These are phyloP conservation scores for Cnemophilus loriae DNA, from an alignment of 2,113 vertebrate species.

Conservation along the genomic window DNA sequence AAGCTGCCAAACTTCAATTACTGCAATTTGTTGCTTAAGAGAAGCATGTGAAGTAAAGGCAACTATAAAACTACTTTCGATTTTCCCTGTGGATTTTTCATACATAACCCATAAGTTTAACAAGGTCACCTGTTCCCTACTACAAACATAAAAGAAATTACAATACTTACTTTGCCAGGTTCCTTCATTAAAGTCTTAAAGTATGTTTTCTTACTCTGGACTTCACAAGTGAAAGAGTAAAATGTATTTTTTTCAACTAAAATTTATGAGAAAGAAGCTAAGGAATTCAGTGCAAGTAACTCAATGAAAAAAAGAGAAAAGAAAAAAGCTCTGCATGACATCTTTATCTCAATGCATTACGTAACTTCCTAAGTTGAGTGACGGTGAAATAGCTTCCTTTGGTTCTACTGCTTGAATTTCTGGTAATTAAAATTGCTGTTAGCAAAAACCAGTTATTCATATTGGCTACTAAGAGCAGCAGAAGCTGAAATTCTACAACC, in stretches of 20 bases:
- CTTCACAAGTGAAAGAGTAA: slow-evolving; percentile 3
- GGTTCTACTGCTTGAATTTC: background rate
- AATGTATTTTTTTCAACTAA: background rate
- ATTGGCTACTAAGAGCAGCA: background rate
- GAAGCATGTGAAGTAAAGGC: slow-evolving; percentile 38
- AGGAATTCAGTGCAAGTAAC: background rate
- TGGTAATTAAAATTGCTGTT: background rate
- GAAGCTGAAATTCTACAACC: background rate
- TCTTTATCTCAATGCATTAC: background rate
- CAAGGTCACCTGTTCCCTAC: background rate
- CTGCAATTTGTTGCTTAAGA: slow-evolving; percentile 20
- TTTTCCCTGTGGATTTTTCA: slow-evolving; percentile 22
- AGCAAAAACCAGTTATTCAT: background rate
- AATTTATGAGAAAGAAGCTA: background rate
- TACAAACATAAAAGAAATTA: slow-evolving; percentile 9
- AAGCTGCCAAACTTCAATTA: slow-evolving; percentile 49
- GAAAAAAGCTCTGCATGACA: background rate
- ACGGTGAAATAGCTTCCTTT: background rate
- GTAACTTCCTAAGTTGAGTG: background rate
- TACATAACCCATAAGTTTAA: background rate
- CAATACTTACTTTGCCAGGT: slow-evolving; percentile 28
- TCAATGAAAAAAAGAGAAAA: background rate
- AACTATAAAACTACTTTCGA: slow-evolving; percentile 24
- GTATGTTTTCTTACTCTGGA: slow-evolving; percentile 15
- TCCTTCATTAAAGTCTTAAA: slow-evolving; percentile 8